These are phyloP conservation scores for Tyto alba DNA, from an alignment of 2,113 vertebrate species.

Conservation along the genomic window DNA sequence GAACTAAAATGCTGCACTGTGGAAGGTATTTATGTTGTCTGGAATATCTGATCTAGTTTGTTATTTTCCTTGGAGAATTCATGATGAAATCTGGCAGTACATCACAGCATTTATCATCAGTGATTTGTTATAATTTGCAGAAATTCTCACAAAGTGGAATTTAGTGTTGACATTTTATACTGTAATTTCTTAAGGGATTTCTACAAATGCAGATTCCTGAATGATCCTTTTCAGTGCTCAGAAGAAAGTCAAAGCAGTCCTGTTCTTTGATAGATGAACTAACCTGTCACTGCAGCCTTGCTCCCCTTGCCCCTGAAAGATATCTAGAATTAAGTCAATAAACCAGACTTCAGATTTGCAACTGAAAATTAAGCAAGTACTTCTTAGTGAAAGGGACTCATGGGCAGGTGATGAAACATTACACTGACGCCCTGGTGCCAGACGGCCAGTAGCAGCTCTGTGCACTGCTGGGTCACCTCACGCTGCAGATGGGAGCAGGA, in stretches of 20 bases:
- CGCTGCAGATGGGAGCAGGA: background rate
- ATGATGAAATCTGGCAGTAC: constrained; percentile 15
- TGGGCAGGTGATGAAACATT: background rate
- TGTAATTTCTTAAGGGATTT: constrained; percentile 28
- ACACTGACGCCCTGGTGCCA: fast-evolving
- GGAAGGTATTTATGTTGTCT: constrained; percentile 21
- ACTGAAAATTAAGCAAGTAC: background rate
- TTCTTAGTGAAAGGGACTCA: background rate
- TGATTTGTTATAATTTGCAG: constrained; percentile 33
- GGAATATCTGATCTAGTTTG: constrained; percentile 8
- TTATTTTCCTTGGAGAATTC: constrained; percentile 26
- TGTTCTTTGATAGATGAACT: background rate
- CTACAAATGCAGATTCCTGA: background rate
- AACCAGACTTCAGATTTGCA: background rate
- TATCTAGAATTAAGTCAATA: background rate
- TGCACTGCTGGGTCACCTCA: background rate
- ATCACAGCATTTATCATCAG: constrained; percentile 11
- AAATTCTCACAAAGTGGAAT: constrained; percentile 19
- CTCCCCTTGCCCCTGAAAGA: background rate
- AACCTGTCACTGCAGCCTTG: background rate
- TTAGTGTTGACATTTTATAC: background rate
- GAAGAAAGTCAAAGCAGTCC: background rate
- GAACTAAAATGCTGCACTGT: background rate
- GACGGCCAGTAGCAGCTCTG: background rate
- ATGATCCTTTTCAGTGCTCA: background rate